A percentile compares a stretch with the other conserved stretches of the same genome.
phyloP scores from a whole-genome alignment of 2,888 invertebrate genomes.

The Epistrophella euchroma region DNA sequence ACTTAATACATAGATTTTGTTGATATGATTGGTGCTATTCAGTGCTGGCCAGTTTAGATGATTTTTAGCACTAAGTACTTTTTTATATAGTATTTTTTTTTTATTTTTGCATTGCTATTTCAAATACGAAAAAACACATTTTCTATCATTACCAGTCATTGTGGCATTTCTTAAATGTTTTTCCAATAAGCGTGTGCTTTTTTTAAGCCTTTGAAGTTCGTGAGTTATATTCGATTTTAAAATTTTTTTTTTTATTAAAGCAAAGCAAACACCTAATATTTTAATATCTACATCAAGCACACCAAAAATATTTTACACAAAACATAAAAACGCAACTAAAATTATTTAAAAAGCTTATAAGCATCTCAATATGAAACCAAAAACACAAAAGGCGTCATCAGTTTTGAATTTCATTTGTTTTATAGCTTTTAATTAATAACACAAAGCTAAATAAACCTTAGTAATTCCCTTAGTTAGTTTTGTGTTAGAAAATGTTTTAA shows the following conservation, averaged over 20 bases:
- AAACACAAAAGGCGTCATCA: constrained; percentile 38
- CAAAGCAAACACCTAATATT: constrained; percentile 63
- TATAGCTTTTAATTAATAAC: background rate
- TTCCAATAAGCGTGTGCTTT: constrained; percentile 14
- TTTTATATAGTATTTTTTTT: no score
- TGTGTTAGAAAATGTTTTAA: constrained; percentile 31
- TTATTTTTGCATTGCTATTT: constrained; percentile 18
- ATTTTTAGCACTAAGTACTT: background rate
- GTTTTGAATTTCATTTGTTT: constrained; percentile 29
- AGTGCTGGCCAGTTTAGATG: background rate
- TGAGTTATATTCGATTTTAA: background rate
- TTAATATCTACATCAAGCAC: constrained; percentile 63
- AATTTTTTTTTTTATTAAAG: constrained; percentile 5
- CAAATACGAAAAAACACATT: background rate
- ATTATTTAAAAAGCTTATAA: constrained; percentile 41
- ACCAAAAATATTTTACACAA: constrained; percentile 51
- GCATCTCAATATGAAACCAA: constrained; percentile 25
- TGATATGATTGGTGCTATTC: background rate
- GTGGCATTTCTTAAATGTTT: background rate
- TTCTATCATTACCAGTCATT: background rate
- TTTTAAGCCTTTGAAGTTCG: constrained; percentile 19
- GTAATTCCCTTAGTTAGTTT: constrained; percentile 26
- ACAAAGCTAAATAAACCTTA: constrained; percentile 35
- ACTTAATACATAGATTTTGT: no score
- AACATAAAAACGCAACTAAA: constrained; percentile 35